Base-by-base conservation (phyloP, 2,113 vertebrate species). In the Melanotaenia duboulayi region DNA sequence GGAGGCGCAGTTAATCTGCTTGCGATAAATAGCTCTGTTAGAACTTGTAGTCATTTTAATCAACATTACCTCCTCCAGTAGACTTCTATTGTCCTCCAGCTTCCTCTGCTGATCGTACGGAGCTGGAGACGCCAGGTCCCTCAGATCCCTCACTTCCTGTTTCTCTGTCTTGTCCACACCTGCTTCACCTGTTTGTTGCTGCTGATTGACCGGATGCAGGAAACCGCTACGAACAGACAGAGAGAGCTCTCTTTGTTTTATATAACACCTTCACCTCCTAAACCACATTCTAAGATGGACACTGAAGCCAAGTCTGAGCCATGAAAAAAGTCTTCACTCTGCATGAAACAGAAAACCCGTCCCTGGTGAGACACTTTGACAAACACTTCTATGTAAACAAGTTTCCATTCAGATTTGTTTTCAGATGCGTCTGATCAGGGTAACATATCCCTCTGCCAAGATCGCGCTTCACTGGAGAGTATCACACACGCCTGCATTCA, bases 21-120 rank as follows among this genome's bases (percentile, higher is more conserved):
- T 35, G 4, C 32, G 4, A 35, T 9, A 35, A 7, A 5, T 35
- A 35, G 1, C 1, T 35, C 32, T 28, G 28, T 28, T 3, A 28
- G 28, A 6, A 28, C 6, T 28, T 28, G 28, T 28, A 28, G n/a
- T 57, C 2, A 12, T 23, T 22, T 28, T 25, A 13, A 8, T 48
- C 28, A 46, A 37, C 19, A 14, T 65, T 46, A 76, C 93, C 92
- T 93, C 88, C 0, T 91, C 90, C 63, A 92, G 67, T 46, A 93
- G 81, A 76, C 67, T 77, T 65, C 42, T 64, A 44, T 44, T 82
- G 13, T 83, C 86, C 37, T 90, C 76, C 65, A 65, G 44, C 46
- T 42, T 80, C 44, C 20, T 74, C 37, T 86, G 86, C 40, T 90
- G 74, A 14, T 84, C 56, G 4, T 62, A n/a, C 14, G 65, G 68